Evolutionary conservation across 1,140 invertebrate species (phyloP), one percentile per base, ranked within the genome.

Genomic region (Thaumatotibia leucotreta): DNA sequence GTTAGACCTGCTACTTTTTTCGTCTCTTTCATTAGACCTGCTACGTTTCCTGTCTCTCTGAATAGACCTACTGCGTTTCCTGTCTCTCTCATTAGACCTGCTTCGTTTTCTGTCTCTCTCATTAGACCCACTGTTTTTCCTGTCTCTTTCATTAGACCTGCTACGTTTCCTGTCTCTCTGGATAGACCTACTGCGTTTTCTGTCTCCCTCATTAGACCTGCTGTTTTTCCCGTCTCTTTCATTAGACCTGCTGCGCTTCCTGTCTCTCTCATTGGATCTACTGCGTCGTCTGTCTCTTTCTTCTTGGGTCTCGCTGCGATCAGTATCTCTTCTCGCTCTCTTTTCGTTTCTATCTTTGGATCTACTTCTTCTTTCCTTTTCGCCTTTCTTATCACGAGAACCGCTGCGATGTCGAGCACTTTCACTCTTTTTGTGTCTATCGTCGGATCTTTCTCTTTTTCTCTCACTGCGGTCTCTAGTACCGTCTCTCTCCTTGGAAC

Each of bases 341-440:
- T 6, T 24, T 58, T 58, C 45, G 20, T 58, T 67, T 66, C 52
- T 73, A 4, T 70, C 52, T n/a, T n/a, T n/a, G n/a, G n/a, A n/a
- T n/a, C n/a, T n/a, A n/a, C 11, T 63, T 50, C 52, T 66, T 62
- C 22, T 29, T 65, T 71, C 33, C 33, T 50, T 22, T 17, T 54
- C 2, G 66, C 65, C 32, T 35, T 17, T 61, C 23, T 27, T 66
- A 20, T 62, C 14, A 35, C 63, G 39, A 14, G 58, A 67, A 52
- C 33, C 63, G 71, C 20, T 67, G 24, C 39, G 39, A 20, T 65
- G 24, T 23, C 49, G 54, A 14, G 3, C 29, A 17, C 50, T 65
- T 17, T 54, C 49, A 23, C 39, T 68, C 22, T 31, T 58, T 72
- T 66, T 72, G 20, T 73, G 32, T 67, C 68, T 73, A 24, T 77